phyloP scores from a whole-genome alignment of 30 jellyfish, hydroid and myxozoan species.

The Mastigias papua region DNA sequence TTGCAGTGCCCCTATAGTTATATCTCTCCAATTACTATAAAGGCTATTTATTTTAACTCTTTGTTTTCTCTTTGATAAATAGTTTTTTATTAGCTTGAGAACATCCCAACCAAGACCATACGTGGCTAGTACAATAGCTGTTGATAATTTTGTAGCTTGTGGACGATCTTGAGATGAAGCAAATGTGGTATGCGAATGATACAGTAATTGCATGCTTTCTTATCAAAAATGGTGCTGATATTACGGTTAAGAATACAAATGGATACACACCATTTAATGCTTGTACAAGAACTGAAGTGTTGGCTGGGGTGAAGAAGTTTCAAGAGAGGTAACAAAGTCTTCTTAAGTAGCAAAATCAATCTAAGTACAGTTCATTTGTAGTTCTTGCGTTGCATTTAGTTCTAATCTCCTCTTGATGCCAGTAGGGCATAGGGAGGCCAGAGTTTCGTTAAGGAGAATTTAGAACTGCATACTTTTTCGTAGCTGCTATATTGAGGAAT shows the following conservation, averaged over 20 bases:
- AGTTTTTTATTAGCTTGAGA: background rate
- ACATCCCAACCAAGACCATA: too few species aligned
- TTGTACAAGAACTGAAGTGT: constrained; percentile 54
- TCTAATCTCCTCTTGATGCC: too few species aligned
- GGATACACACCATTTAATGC: constrained; percentile 29
- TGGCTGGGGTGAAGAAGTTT: constrained; percentile 18
- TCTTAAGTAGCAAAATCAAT: too few species aligned
- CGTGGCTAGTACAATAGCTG: too few species aligned
- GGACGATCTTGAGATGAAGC: constrained; percentile 33
- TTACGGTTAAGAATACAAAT: constrained; percentile 29
- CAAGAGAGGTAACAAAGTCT: constrained; percentile 56
- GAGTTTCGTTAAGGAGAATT: too few species aligned
- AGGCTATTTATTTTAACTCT: background rate
- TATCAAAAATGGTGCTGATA: constrained; percentile 62
- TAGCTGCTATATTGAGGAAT: too few species aligned
- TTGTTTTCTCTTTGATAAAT: background rate
- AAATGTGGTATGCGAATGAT: constrained; percentile 53
- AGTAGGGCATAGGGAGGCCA: too few species aligned
- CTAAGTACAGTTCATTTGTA: too few species aligned
- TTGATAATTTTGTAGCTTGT: constrained; percentile 32
- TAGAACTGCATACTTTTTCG: too few species aligned
- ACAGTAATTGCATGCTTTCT: constrained; percentile 58
- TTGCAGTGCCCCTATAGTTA: background rate
- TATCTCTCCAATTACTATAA: constrained; percentile 1
- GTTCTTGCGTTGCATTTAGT: too few species aligned